Evolutionary conservation across 2,888 invertebrate species (phyloP), one percentile per base, ranked within the genome.

Genomic region (Rhagonycha lutea): DNA sequence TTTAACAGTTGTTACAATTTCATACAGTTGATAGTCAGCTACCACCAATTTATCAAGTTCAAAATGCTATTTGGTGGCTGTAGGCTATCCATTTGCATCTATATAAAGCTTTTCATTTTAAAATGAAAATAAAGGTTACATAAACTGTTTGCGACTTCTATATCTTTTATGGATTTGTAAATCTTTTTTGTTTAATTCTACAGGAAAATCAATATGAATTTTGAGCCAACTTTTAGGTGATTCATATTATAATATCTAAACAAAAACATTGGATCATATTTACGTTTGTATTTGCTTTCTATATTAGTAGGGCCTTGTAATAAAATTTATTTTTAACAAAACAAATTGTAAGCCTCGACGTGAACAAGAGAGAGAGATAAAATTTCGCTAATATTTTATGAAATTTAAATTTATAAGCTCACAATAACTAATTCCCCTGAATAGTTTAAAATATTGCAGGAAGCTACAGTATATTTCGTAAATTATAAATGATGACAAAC

Each of bases 401-500:
- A 65, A 65, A 26, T 65, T 24, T 72, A 67, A 47, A 47, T 62
- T 72, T 61, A 65, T 28, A 47, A 28, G 67, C 24, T 23, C 23
- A 26, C 23, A 68, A 28, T 68, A 68, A 60, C 67, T 32, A 68
- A 72, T 68, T 72, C 28, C 26, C 60, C 26, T 28, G 47, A 26
- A 68, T 68, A 72, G 67, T 72, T 72, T 72, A 67, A 65, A 72
- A 67, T 47, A 72, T 72, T 24, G 63, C 26, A 68, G 29, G 18
- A 72, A 72, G 61, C 14, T 60, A 67, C 32, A 24, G 18, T 14
- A 60, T n/a, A 61, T 18, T 24, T 8, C 7, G 14, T 72, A 61
- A 72, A 72, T 72, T 68, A 72, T 72, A 61, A 67, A 72, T 68
- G 47, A 60, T 24, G 24, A 61, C 68, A 68, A 65, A 72, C 60